Evolutionary conservation across 37 sponge, comb jelly and placozoan species (phyloP).

Genomic region (Dysidea cf. avara): DNA sequence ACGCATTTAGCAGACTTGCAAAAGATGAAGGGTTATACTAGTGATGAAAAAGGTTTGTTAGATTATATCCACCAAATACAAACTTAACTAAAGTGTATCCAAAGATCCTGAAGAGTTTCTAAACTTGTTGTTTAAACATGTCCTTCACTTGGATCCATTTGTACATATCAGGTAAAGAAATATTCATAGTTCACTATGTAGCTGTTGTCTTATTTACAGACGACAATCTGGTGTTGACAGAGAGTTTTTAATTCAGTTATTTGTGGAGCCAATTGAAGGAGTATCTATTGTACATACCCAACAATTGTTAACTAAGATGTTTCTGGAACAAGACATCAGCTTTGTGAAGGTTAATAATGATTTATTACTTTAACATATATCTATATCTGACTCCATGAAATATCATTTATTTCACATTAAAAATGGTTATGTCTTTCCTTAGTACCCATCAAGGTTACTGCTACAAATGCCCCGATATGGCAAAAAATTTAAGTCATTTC

Average conservation of each 20-base stretch:
- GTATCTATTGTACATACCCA: constrained; percentile 10
- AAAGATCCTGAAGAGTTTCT: constrained; percentile 98
- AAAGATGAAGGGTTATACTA: constrained; percentile 68
- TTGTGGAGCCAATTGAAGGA: constrained; percentile 54
- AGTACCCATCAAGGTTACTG: constrained; percentile 69
- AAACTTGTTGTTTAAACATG: constrained; percentile 68
- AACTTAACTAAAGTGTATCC: too few relatives aligned
- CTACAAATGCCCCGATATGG: constrained; percentile 94
- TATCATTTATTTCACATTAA: too few relatives aligned
- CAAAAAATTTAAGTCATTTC: constrained; percentile 79
- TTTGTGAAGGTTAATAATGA: constrained; percentile 56
- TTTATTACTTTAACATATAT: too few relatives aligned
- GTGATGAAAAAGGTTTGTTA: constrained; percentile 74
- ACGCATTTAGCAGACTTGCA: constrained; percentile 49
- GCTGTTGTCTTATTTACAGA: constrained; percentile 14
- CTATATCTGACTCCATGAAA: too few relatives aligned
- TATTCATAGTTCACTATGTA: not conserved
- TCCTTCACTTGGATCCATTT: constrained; percentile 34
- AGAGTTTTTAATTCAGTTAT: constrained; percentile 79
- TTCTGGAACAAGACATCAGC: constrained; percentile 63
- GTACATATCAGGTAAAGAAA: constrained; percentile 40
- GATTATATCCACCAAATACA: too few relatives aligned
- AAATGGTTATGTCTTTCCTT: too few relatives aligned
- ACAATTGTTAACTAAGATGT: constrained; percentile 45
- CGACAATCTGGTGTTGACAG: constrained; percentile 71